A percentile compares a stretch with the other conserved stretches of the same genome.
Evolutionary conservation across 1,140 invertebrate genomes (phyloP).

Genomic region (Drosophila funebris): DNA sequence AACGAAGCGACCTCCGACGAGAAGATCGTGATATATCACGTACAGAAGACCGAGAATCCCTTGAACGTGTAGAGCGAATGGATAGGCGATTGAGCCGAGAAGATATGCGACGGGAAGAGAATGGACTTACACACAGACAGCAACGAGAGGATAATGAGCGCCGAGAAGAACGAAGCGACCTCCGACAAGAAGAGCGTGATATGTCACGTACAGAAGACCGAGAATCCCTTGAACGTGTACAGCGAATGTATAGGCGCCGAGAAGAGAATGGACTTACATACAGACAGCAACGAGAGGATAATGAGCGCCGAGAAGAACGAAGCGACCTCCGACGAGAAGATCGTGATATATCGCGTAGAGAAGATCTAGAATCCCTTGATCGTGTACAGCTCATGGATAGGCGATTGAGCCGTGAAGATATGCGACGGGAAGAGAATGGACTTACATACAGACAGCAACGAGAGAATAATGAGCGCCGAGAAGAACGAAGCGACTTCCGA

Average conservation of each 20-base stretch:
- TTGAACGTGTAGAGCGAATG: too few species aligned
- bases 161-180: neutral
- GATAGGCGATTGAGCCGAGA: neutral
- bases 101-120: neutral
- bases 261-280: too few species aligned
- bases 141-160: conserved; percentile 12
- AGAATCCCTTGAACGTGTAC: too few species aligned
- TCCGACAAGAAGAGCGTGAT: neutral
- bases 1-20: neutral
- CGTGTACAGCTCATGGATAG: neutral
- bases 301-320: neutral
- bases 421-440: neutral
- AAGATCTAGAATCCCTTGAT: neutral
- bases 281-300: neutral
- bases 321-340: neutral
- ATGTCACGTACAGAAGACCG: too few species aligned
- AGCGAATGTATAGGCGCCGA: too few species aligned
- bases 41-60: neutral
- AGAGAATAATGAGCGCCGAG: conserved; percentile 4
- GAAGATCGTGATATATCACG: neutral
- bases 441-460: neutral
- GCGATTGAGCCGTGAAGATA: neutral
- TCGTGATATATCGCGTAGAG: too few species aligned
- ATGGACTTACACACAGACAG: neutral
- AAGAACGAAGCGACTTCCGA: neutral